Percentiles rank a stretch among this genome's conserved stretches.
phyloP scores from a whole-genome alignment of 2,797 vertebrate species.

The Percopsis omiscomaycus region DNA sequence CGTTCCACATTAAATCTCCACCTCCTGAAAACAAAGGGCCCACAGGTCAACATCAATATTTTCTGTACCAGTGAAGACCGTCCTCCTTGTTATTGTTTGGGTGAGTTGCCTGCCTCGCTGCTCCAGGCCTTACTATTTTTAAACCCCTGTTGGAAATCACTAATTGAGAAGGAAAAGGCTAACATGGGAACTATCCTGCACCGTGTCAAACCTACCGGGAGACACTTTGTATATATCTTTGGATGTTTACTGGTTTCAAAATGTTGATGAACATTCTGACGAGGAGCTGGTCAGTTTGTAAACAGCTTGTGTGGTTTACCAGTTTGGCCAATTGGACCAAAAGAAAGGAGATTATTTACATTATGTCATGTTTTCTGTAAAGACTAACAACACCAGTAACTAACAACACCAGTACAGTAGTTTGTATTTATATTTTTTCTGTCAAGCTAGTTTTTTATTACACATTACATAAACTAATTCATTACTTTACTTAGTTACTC shows the following conservation, averaged over 20 bases:
- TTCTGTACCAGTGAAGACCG: constrained; percentile 39
- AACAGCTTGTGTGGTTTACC: no score
- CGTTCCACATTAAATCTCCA: constrained; percentile 1
- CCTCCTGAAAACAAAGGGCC: constrained; percentile 30
- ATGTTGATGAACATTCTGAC: constrained; percentile 15
- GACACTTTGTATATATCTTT: neutral
- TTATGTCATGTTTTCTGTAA: no score
- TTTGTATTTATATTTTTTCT: no score
- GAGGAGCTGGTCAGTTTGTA: neutral
- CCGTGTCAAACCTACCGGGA: constrained; percentile 9
- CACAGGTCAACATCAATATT: constrained; percentile 59
- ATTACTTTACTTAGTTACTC: no score
- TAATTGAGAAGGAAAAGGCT: constrained; percentile 27
- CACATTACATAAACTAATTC: no score
- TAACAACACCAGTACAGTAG: no score
- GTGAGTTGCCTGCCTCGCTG: constrained; percentile 12
- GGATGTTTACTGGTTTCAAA: constrained; percentile 10
- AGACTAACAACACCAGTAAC: no score
- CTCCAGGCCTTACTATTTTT: constrained; percentile 34
- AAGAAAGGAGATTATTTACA: no score
- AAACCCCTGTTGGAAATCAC: constrained; percentile 27
- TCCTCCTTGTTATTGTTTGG: constrained; percentile 38
- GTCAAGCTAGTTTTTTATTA: no score
- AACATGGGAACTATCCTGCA: constrained; percentile 32
- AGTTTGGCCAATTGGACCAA: no score